Conservation (phyloP, 1,140 invertebrate species). For the Penaeus chinensis region DNA sequence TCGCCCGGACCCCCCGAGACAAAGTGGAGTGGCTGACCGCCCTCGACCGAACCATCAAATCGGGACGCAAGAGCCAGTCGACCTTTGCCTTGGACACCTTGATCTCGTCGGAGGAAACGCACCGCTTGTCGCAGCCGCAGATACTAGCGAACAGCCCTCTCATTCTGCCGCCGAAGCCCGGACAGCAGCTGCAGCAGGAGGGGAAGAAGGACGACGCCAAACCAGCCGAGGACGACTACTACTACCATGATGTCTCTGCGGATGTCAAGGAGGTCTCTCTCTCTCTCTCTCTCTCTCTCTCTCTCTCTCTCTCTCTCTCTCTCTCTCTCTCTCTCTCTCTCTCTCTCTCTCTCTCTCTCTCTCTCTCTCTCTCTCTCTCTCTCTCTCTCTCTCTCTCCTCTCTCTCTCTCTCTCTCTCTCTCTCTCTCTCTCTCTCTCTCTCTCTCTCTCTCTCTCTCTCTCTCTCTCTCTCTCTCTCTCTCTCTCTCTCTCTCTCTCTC, state of each 20-base stretch:
- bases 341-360: too few species aligned
- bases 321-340: too few species aligned
- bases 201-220: neutral
- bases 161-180: conserved; percentile 25
- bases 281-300: too few species aligned
- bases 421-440: too few species aligned
- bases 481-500: too few species aligned
- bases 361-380: too few species aligned
- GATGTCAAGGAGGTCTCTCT: neutral
- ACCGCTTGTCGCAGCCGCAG: too few species aligned
- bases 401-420: too few species aligned
- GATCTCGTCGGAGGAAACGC: neutral
- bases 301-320: too few species aligned
- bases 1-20: conserved; percentile 45
- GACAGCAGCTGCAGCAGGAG: neutral
- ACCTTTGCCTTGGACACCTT: neutral
- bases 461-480: too few species aligned
- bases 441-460: too few species aligned
- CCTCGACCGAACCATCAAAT: conserved; percentile 21
- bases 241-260: conserved; percentile 44
- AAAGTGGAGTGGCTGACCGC: conserved; percentile 45
- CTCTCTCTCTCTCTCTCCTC: too few species aligned
- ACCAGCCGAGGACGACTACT: conserved; percentile 26
- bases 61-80: neutral
- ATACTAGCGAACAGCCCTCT: neutral